Evolutionary conservation across 2,113 vertebrate genomes (phyloP).

Genomic region (Macquaria ambigua): DNA sequence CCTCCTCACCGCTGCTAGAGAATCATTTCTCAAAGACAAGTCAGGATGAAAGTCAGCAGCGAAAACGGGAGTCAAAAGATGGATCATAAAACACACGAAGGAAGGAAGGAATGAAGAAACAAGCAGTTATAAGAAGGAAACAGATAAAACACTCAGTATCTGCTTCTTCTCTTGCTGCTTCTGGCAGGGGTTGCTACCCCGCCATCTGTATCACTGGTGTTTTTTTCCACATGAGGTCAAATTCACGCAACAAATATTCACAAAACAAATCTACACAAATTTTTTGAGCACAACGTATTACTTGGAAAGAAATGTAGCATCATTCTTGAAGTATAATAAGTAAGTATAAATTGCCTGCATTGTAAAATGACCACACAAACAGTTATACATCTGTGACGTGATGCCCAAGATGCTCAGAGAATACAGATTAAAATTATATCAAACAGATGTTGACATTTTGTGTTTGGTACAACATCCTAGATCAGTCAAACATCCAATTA

Average conservation of each 20-base stretch:
- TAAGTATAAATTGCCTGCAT: neutral
- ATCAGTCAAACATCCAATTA: neutral
- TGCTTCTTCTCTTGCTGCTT: neutral
- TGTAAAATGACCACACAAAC: neutral
- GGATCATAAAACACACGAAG: neutral
- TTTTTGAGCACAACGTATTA: no score
- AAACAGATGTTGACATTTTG: neutral
- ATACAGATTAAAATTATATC: neutral
- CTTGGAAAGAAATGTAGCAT: neutral
- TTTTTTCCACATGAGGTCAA: neutral
- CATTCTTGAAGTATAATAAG: neutral
- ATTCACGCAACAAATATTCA: no score
- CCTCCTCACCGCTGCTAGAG: slow-evolving; percentile 15
- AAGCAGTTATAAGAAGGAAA: neutral
- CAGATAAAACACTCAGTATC: neutral
- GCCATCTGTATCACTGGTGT: neutral
- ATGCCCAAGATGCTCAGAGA: neutral
- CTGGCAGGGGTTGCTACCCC: neutral
- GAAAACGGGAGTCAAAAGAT: slow-evolving; percentile 18
- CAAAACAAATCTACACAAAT: no score
- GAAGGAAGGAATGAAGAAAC: neutral
- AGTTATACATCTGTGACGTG: neutral
- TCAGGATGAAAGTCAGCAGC: slow-evolving; percentile 16
- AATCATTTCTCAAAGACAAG: slow-evolving; percentile 16
- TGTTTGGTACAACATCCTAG: neutral